A percentile compares a stretch with the other conserved stretches of the same genome.
phyloP scores from a whole-genome alignment of 2,888 invertebrate species.

The Clunio marinus region DNA sequence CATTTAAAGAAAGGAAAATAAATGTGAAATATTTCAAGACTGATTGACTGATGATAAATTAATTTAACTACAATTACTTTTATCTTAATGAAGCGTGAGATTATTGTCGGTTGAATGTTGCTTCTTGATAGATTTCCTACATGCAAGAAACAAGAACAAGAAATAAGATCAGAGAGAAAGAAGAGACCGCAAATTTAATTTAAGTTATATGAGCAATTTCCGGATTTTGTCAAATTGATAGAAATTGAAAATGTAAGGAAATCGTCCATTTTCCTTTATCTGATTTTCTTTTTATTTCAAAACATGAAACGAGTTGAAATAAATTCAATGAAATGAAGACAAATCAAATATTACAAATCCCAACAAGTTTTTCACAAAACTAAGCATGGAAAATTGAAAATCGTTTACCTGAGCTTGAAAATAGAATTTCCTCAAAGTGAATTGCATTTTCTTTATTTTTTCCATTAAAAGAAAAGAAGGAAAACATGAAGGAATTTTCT shows the following conservation, averaged over 20 bases:
- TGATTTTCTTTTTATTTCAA: not conserved
- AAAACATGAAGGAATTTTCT: no score
- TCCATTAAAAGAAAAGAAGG: no score
- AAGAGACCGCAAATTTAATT: slow-evolving; percentile 27
- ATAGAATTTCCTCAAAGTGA: not conserved
- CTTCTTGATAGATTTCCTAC: not conserved
- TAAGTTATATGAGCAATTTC: slow-evolving; percentile 31
- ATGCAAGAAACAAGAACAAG: not conserved
- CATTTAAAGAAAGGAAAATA: not conserved
- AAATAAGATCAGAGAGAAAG: no score
- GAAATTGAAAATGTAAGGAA: slow-evolving; percentile 33
- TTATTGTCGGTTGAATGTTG: slow-evolving; percentile 1
- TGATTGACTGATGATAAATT: slow-evolving; percentile 39
- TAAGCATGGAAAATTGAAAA: no score
- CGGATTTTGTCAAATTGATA: slow-evolving; percentile 17
- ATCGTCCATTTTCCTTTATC: slow-evolving; percentile 27
- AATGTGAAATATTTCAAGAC: slow-evolving; percentile 5
- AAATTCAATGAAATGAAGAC: not conserved
- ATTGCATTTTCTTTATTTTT: not conserved
- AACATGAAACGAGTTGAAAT: not conserved
- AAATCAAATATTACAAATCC: not conserved
- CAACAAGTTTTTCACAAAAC: no score
- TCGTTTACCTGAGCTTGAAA: not conserved
- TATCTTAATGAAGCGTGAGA: slow-evolving; percentile 30
- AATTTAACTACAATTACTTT: slow-evolving; percentile 35